These are phyloP conservation scores for Aelia acuminata DNA, from an alignment of 2,888 invertebrate genomes.

Conservation along the genomic window DNA sequence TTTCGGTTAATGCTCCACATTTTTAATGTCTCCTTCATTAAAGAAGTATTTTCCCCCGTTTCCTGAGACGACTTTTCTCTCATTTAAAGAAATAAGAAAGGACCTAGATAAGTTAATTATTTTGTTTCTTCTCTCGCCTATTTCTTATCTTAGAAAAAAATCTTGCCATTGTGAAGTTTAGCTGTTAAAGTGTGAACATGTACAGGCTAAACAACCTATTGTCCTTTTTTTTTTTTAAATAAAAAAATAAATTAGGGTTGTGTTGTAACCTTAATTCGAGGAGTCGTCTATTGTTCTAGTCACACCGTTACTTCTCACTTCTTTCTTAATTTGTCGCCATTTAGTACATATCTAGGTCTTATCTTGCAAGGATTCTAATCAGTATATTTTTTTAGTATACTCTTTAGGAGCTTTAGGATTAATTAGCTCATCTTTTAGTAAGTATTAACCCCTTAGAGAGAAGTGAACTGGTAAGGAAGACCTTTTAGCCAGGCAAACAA, in stretches of 20 bases:
- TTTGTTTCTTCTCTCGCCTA: background rate
- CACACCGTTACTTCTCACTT: constrained; percentile 1
- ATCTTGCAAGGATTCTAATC: background rate
- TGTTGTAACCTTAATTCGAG: background rate
- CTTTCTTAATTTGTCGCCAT: constrained; percentile 6
- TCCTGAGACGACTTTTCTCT: background rate
- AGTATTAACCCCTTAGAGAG: background rate
- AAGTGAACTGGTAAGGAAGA: constrained; percentile 1
- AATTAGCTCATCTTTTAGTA: background rate
- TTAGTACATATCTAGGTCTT: background rate
- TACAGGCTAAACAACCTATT: constrained; percentile 23
- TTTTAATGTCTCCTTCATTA: background rate
- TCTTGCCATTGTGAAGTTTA: background rate
- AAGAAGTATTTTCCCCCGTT: background rate
- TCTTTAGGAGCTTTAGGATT: background rate
- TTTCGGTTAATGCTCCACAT: no score
- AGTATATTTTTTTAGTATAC: background rate
- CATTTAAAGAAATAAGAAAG: background rate
- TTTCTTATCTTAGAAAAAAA: background rate
- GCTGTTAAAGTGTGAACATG: constrained; percentile 46
- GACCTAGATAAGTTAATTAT: constrained; percentile 9
- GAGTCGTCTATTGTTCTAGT: background rate
- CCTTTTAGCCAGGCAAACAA: background rate
- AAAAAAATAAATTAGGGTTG: constrained; percentile 8
- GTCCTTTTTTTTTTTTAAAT: background rate